These are phyloP conservation scores for Papilio helenus DNA, from an alignment of 1,140 invertebrate genomes.

Conservation along the genomic window DNA sequence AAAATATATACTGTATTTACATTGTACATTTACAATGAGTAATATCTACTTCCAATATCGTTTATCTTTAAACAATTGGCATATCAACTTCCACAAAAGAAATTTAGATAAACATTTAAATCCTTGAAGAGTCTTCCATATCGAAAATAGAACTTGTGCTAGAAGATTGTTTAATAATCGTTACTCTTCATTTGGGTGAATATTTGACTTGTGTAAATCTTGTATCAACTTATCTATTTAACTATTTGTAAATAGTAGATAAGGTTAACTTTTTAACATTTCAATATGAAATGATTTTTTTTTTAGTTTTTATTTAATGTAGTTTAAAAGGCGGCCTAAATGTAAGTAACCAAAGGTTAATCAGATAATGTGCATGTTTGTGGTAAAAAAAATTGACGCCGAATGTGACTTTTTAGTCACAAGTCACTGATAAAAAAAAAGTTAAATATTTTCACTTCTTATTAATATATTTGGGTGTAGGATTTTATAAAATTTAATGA, in stretches of 20 bases:
- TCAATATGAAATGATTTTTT: constrained; percentile 18
- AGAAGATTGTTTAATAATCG: constrained; percentile 69
- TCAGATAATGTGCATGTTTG: constrained; percentile 17
- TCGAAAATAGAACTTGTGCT: constrained; percentile 80
- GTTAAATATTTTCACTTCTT: constrained; percentile 18
- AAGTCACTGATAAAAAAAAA: background rate
- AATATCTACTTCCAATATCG: constrained; percentile 76
- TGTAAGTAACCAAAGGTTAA: constrained; percentile 41
- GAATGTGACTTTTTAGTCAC: constrained; percentile 1
- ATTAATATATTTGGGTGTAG: constrained; percentile 17
- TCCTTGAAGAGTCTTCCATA: constrained; percentile 80
- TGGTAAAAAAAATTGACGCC: constrained; percentile 5
- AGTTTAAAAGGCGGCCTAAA: constrained; percentile 34
- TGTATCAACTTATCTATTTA: constrained; percentile 45
- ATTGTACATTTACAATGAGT: constrained; percentile 61
- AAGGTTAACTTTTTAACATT: constrained; percentile 31
- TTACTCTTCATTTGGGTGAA: constrained; percentile 71
- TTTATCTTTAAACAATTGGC: constrained; percentile 78
- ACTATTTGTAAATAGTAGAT: constrained; percentile 44
- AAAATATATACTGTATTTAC: constrained; percentile 79
- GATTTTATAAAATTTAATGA: constrained; percentile 23
- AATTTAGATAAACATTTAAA: constrained; percentile 74
- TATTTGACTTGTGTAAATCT: constrained; percentile 59
- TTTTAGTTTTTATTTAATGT: constrained; percentile 28
- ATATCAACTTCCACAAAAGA: constrained; percentile 81